Evolutionary conservation across 2,113 vertebrate genomes (phyloP), one percentile per base, ranked within the genome.

Genomic region (Malaclemys terrapin): DNA sequence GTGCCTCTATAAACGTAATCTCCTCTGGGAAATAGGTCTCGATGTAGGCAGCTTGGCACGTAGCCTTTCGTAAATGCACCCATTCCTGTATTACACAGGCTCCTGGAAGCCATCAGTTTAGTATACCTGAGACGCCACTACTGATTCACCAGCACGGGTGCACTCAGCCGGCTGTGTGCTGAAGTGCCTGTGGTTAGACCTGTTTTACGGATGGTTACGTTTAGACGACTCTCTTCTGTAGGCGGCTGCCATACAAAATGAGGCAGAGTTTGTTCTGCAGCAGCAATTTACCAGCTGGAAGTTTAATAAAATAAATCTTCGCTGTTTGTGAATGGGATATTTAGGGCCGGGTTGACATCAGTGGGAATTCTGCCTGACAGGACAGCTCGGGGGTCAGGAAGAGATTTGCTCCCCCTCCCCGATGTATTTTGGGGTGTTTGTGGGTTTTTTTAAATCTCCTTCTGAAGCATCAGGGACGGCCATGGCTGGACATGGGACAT

Each of bases 11-110:
- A 50, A 90, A 31, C 53, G 35, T 42, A 57, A 45, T 10, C 38
- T n/a, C 19, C 0, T 45, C 83, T 84, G 38, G 6, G 13, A 47
- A 19, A 5, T 0, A 1, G 42, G 62, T 87, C 38, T 19, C 25
- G n/a, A n/a, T 35, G 62, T 27, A 56, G 83, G 24, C 13, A 54
- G 4, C 35, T 53, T 12, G 42, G 52, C 54, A 22, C 42, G 20
- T 1, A 72, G 0, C 42, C 57, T 47, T 20, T 17, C 38, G 38
- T 79, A 27, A 85, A 42, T 6, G 2, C 1, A 1, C 16, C 80
- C 29, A 1, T 0, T 45, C 79, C 57, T 62, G 57, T 62, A 14
- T 31, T 27, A 29, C 27, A 0, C 57, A 14, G 27, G 1, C 27
- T 62, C 27, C 57, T 31, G 27, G 57, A 62, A 62, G 57, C 57